Evolutionary conservation across 2,113 vertebrate genomes (phyloP).

Genomic region (Prolemur simus): DNA sequence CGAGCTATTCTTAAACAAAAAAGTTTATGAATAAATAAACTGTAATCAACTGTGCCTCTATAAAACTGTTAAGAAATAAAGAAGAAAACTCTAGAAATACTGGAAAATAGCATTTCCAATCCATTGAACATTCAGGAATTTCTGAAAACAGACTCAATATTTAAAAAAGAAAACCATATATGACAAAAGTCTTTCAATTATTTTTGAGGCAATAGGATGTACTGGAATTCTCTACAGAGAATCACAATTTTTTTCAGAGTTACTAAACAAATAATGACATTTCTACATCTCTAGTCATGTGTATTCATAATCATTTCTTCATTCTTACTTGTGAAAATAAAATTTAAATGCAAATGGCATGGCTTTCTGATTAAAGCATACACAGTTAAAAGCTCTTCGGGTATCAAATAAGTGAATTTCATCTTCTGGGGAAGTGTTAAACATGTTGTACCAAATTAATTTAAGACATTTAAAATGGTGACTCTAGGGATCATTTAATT

Average conservation of each 20-base stretch:
- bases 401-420: background rate
- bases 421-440: background rate
- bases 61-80: background rate
- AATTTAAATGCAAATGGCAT: conserved; percentile 44
- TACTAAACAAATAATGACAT: conserved; percentile 10
- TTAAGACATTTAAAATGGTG: background rate
- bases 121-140: background rate
- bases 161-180: background rate
- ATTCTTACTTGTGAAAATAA: background rate
- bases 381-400: background rate
- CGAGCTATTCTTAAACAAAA: background rate
- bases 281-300: background rate
- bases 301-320: conserved; percentile 7
- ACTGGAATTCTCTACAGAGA: background rate
- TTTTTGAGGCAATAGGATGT: background rate
- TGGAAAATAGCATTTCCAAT: background rate
- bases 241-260: background rate
- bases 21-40: background rate
- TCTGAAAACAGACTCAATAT: background rate
- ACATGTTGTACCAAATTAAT: conserved; percentile 10
- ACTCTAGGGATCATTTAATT: conserved; percentile 23
- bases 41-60: background rate
- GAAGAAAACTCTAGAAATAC: background rate
- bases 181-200: background rate
- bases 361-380: conserved; percentile 27